A percentile compares a stretch with the other conserved stretches of the same genome.
phyloP scores from a whole-genome alignment of 2,113 vertebrate genomes.

The Oreochromis niloticus region DNA sequence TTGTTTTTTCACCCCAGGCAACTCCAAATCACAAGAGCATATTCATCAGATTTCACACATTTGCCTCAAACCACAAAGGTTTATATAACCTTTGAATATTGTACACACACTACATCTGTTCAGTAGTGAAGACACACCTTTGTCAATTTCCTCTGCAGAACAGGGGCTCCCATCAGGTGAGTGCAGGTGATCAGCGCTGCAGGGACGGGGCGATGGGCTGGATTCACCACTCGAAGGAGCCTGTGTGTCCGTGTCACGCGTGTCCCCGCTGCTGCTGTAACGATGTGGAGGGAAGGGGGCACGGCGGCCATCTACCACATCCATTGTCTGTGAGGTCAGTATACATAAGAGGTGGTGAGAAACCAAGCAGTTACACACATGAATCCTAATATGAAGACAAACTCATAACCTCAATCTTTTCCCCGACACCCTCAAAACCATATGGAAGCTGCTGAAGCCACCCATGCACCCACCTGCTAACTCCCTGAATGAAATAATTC shows the following conservation, averaged over 20 bases:
- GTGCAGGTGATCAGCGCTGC: constrained; percentile 79
- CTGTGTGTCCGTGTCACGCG: constrained; percentile 89
- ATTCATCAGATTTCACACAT: not conserved
- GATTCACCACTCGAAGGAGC: constrained; percentile 84
- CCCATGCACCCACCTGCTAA: not conserved
- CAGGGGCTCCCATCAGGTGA: constrained; percentile 88
- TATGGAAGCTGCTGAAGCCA: not conserved
- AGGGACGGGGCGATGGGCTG: constrained; percentile 84
- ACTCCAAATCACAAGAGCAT: not conserved
- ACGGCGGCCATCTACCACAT: constrained; percentile 85
- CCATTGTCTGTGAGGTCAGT: constrained; percentile 76
- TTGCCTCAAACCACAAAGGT: not conserved
- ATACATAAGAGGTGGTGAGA: not conserved
- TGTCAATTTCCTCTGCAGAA: constrained; percentile 87
- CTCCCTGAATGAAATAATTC: not conserved
- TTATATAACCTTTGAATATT: not conserved
- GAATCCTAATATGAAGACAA: not conserved
- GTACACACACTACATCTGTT: not conserved
- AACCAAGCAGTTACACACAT: not conserved
- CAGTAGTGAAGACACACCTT: constrained; percentile 73
- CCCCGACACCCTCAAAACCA: not conserved
- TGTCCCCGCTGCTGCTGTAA: constrained; percentile 75
- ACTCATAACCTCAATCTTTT: not conserved
- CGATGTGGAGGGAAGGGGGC: constrained; percentile 85
- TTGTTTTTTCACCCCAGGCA: not conserved